These are phyloP conservation scores for Amblyraja radiata DNA, from an alignment of 2,797 vertebrate species.

Conservation along the genomic window DNA sequence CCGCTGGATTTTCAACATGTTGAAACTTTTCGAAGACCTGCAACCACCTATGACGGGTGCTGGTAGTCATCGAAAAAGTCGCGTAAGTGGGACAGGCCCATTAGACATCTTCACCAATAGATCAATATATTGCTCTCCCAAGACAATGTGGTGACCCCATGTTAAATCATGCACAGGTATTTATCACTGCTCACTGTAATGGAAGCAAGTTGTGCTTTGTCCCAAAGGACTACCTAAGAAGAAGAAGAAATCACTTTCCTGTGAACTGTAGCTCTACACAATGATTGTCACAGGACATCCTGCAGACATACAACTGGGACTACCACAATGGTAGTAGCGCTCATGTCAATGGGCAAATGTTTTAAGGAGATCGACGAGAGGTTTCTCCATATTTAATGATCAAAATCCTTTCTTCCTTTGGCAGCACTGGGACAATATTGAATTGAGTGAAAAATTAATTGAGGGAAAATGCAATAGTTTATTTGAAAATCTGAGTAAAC, in stretches of 20 bases:
- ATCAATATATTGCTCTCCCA: too few species aligned
- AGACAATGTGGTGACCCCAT: too few species aligned
- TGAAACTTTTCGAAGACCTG: too few species aligned
- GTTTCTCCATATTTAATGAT: not conserved
- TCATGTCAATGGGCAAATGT: not conserved
- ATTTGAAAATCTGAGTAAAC: not conserved
- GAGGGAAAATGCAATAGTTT: too few species aligned
- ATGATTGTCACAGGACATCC: not conserved
- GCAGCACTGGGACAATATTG: not conserved
- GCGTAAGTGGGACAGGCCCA: too few species aligned
- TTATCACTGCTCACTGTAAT: too few species aligned
- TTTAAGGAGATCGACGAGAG: not conserved
- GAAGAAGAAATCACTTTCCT: not conserved
- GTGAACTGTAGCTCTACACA: not conserved
- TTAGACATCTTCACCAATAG: too few species aligned
- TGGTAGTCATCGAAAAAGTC: too few species aligned
- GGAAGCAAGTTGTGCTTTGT: too few species aligned
- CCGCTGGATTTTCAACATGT: too few species aligned
- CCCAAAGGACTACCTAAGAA: not conserved
- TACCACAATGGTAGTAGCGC: not conserved
- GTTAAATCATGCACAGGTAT: too few species aligned
- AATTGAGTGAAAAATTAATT: not conserved
- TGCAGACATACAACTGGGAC: not conserved
- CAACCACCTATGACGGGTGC: too few species aligned
- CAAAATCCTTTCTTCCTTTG: not conserved